Base-by-base conservation (phyloP, 2,113 vertebrate genomes). In the Triplophysa tibetana region DNA sequence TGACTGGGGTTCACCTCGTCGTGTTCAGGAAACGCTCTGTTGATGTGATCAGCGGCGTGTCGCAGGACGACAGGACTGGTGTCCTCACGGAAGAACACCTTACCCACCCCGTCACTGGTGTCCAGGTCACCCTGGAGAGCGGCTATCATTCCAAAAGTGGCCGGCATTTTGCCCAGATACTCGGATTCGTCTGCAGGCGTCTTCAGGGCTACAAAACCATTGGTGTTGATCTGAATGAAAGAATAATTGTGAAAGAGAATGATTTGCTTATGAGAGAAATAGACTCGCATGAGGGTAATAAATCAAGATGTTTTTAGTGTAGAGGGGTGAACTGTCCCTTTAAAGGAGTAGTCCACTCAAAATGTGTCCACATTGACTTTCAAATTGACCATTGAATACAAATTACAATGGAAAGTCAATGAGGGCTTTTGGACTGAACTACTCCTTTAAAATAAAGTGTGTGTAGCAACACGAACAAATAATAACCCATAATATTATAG, bases 101-200 rank as follows among this genome's bases (percentile, higher is more conserved):
- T 91, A 23, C 97, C 97, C 4, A 3, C 82, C 19, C 94, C 90
- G 3, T 90, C 93, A 0, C 92, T 92, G 23, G 92, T 96, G 87
- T 98, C 96, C 90, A 99, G 84, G 86, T 99, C 94, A 0, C 96
- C 95, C 86, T 96, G 90, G 78, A 97, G 93, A 7, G 93, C 94
- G 0, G 95, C 95, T 0, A 96, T 88, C 58, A 91, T 91, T 2
- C 93, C 92, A 14, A 98, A 98, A 56, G 61, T 81, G 4, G 93
- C 82, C 0, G 96, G 96, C 83, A 93, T 95, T 43, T 91, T 89
- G 16, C 95, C 94, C 2, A 97, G 90, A 66, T 95, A 94, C 21
- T 90, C 77, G 1, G 87, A 87, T 84, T 95, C 86, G 3, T 77
- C 75, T 0, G 91, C 90, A 0, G 95, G 96, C 8, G 90, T 29